phyloP scores from a whole-genome alignment of 2,797 vertebrate species.

The Antrozous pallidus region DNA sequence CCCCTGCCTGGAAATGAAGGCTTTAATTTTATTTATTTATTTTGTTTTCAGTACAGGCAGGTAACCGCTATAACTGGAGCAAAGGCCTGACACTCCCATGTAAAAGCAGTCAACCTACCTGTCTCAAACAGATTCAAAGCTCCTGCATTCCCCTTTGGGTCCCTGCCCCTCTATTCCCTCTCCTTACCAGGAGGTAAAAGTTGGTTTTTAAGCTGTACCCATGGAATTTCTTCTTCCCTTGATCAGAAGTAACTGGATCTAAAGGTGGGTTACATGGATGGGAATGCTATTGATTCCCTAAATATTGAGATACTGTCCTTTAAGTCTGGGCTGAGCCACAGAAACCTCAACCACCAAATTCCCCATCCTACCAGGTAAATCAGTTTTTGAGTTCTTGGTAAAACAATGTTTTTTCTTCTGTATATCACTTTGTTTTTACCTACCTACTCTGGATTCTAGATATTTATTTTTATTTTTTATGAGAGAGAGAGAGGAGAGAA shows the following conservation, averaged over 20 bases:
- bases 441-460: not conserved
- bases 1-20: not conserved
- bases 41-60: not conserved
- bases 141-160: not conserved
- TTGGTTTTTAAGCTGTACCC: not conserved
- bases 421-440: not conserved
- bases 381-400: not conserved
- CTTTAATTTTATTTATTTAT: not conserved
- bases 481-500: too few relatives aligned
- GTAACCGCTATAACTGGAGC: not conserved
- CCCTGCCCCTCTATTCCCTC: not conserved
- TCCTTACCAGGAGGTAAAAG: slow-evolving; percentile 35
- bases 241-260: slow-evolving; percentile 26
- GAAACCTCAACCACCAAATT: not conserved
- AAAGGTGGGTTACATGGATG: not conserved
- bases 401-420: not conserved
- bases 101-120: slow-evolving; percentile 25
- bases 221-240: slow-evolving; percentile 26
- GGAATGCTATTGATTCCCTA: not conserved
- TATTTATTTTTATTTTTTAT: not conserved
- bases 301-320: not conserved
- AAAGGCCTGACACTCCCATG: not conserved
- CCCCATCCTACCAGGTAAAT: not conserved
- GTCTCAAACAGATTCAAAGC: not conserved
- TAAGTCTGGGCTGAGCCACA: not conserved